A percentile compares a stretch with the other conserved stretches of the same genome.
Conservation (phyloP, 2,113 vertebrate genomes). For the Pseudopipra pipra region DNA sequence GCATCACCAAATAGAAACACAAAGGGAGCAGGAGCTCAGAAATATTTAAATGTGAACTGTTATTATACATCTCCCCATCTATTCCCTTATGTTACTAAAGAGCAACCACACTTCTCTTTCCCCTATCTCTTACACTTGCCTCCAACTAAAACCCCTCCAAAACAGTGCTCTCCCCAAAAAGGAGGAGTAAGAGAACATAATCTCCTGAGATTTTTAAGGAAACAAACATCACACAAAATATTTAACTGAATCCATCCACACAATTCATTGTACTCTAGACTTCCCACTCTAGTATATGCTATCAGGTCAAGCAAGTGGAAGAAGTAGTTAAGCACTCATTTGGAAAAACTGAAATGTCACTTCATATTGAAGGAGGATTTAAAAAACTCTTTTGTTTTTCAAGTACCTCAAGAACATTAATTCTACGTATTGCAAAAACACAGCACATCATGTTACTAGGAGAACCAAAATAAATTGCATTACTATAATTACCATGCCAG, state of each 20-base stretch:
- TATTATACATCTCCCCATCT: not conserved
- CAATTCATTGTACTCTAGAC: not conserved
- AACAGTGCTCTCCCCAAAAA: not conserved
- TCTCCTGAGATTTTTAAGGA: not conserved
- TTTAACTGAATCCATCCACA: not conserved
- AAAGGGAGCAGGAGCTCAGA: constrained; percentile 17
- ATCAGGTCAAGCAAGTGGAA: not conserved
- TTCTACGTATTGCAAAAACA: not conserved
- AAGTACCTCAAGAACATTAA: not conserved
- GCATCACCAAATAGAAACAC: constrained; percentile 2
- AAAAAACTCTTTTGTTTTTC: not conserved
- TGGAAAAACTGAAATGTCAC: not conserved
- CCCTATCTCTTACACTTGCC: not conserved
- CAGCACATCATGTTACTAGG: not conserved
- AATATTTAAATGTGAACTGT: not conserved
- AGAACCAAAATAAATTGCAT: not conserved
- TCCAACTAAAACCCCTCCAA: not conserved
- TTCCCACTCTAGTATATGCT: not conserved
- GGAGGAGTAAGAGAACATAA: not conserved
- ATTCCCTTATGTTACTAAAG: not conserved
- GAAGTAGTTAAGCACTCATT: not conserved
- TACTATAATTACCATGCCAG: not conserved
- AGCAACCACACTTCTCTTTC: not conserved
- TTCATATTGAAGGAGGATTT: not conserved
- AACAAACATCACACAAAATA: not conserved